phyloP scores from a whole-genome alignment of 2,888 invertebrate genomes.

The Tupiocoris notatus region DNA sequence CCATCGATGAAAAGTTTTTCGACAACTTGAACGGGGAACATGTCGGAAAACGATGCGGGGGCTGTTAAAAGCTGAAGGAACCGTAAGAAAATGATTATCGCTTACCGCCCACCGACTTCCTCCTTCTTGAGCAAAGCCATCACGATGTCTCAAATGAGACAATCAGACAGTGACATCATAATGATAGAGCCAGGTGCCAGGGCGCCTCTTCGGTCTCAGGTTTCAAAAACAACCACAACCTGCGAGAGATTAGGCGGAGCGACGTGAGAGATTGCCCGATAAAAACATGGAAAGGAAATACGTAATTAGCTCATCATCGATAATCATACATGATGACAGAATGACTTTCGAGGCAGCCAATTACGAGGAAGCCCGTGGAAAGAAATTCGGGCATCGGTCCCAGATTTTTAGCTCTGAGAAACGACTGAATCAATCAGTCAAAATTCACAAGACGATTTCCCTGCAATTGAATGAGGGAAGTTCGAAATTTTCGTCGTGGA shows the following conservation, averaged over 20 bases:
- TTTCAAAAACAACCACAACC: neutral
- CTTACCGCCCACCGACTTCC: conserved; percentile 15
- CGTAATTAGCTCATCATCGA: conserved; percentile 12
- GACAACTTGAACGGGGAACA: neutral
- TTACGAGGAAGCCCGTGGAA: too few species aligned
- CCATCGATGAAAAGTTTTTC: conserved; percentile 3
- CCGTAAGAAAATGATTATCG: conserved; percentile 27
- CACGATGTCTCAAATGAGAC: conserved; percentile 5
- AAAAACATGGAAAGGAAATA: conserved; percentile 1
- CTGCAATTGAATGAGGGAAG: too few species aligned
- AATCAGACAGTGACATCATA: conserved; percentile 28
- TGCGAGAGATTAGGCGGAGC: neutral
- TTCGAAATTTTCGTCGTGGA: too few species aligned
- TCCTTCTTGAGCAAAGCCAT: neutral
- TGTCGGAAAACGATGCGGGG: conserved; percentile 6
- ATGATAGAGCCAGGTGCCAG: conserved; percentile 23
- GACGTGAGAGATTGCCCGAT: neutral
- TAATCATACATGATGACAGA: conserved; percentile 15
- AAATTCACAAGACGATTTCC: too few species aligned
- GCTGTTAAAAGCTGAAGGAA: neutral
- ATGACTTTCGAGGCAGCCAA: neutral
- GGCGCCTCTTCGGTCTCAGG: neutral
- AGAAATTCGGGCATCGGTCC: too few species aligned
- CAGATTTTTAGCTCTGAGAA: too few species aligned
- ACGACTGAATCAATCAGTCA: too few species aligned